phyloP scores from a whole-genome alignment of 2,888 invertebrate genomes.

The Atethmia centrago region DNA sequence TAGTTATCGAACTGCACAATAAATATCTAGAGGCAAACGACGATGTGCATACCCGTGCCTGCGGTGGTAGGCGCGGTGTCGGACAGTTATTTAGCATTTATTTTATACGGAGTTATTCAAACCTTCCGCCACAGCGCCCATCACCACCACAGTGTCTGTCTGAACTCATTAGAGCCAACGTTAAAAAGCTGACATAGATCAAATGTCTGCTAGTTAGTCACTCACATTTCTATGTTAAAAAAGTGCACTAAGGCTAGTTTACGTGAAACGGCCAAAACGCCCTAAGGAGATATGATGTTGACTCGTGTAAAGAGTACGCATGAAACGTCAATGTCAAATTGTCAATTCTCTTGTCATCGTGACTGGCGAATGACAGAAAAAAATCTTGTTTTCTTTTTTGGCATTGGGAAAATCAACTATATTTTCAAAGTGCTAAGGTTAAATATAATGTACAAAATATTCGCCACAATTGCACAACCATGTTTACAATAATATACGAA shows the following conservation, averaged over 20 bases:
- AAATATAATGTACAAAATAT: neutral
- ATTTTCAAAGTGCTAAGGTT: fast-evolving
- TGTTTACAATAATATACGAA: slow-evolving; percentile 38
- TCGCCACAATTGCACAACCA: neutral
- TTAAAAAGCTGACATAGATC: neutral
- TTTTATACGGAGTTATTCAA: neutral
- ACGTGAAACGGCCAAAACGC: too few species aligned
- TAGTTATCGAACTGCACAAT: neutral
- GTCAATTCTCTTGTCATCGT: slow-evolving; percentile 23
- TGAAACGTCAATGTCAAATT: slow-evolving; percentile 29
- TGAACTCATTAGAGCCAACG: neutral
- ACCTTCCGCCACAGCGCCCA: neutral
- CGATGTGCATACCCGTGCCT: too few species aligned
- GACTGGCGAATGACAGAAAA: slow-evolving; percentile 30
- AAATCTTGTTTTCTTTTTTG: neutral
- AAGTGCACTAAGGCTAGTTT: neutral
- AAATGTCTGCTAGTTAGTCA: neutral
- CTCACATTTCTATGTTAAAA: neutral
- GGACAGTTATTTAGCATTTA: too few species aligned
- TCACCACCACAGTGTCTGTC: neutral
- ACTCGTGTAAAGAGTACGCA: neutral
- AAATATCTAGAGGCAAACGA: neutral
- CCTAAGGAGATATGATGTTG: neutral
- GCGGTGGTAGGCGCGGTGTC: too few species aligned
- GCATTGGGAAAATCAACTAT: neutral